Percentiles rank a stretch among this genome's conserved stretches.
Evolutionary conservation across 2,113 vertebrate species (phyloP).

Genomic region (Dunckerocampus dactyliophorus): DNA sequence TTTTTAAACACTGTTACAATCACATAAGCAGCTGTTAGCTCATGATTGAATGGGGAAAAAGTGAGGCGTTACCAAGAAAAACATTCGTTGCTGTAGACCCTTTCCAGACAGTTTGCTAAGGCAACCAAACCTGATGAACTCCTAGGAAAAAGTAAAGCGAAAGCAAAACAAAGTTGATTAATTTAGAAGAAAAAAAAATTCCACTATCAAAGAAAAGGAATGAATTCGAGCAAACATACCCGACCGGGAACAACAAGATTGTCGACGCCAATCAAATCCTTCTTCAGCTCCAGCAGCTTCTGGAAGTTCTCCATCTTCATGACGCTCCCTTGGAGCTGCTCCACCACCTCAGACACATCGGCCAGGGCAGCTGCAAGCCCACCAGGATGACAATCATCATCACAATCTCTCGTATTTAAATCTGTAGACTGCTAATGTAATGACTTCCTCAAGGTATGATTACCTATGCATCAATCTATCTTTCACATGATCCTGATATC

Average conservation of each 20-base stretch:
- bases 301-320: slow-evolving; percentile 98
- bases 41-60: slow-evolving; percentile 6
- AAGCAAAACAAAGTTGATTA: not conserved
- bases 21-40: too few relatives aligned
- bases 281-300: slow-evolving; percentile 93
- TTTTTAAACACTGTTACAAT: too few relatives aligned
- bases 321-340: slow-evolving; percentile 84
- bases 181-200: slow-evolving; percentile 23
- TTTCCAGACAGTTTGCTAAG: slow-evolving; percentile 97
- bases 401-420: not conserved
- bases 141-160: slow-evolving; percentile 68
- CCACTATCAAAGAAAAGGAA: too few relatives aligned
- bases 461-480: not conserved
- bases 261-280: slow-evolving; percentile 90
- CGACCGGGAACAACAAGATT: slow-evolving; percentile 85
- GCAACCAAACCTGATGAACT: slow-evolving; percentile 96
- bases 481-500: not conserved
- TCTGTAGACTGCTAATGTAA: too few relatives aligned
- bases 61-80: slow-evolving; percentile 84
- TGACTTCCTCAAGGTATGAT: too few relatives aligned
- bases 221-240: slow-evolving; percentile 65
- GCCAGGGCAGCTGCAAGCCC: slow-evolving; percentile 85
- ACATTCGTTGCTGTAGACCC: slow-evolving; percentile 98
- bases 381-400: not conserved
- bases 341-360: slow-evolving; percentile 90